Evolutionary conservation across 2,113 vertebrate species (phyloP), one percentile per base, ranked within the genome.

Genomic region (Thunnus thynnus): DNA sequence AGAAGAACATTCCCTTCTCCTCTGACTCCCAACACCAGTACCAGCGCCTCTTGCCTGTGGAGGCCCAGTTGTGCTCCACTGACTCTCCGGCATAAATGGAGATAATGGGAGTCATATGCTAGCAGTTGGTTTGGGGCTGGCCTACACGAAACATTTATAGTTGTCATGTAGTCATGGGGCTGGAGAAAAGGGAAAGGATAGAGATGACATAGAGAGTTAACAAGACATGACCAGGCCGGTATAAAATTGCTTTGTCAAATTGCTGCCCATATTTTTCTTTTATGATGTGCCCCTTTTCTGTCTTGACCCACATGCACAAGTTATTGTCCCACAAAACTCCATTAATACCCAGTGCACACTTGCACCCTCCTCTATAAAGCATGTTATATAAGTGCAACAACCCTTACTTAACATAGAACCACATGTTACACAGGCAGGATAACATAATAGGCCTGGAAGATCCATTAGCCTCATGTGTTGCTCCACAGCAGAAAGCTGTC

Each of bases 61-160:
- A 89, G 86, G 86, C 86, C 86, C 89, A 36, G 91, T 90, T 80
- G 86, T 91, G 82, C 91, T 90, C 92, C 90, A 84, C 86, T 91
- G 88, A 91, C 86, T 91, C 83, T 80, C 86, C 30, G 68, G 89
- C 86, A 90, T 94, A 91, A 93, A 92, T 92, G 88, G 84, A 90
- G 91, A 85, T 92, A 91, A 92, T 94, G 86, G 91, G 90, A 95
- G 87, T 95, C 93, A 93, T 92, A 92, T 93, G 92, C 82, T 72
- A 57, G 78, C 56, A 68, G 73, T 87, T 89, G 89, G 87, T 88
- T 87, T 88, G 58, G 61, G 80, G 78, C 86, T 79, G 75, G 74
- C 62, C 76, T 74, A 82, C 87, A 83, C 82, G 68, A 86, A 92
- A 90, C 90, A 86, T 89, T 84, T 90, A 82, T 84, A 86, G 89